Evolutionary conservation across 2,113 vertebrate genomes (phyloP).

Genomic region (Fregata magnificens): DNA sequence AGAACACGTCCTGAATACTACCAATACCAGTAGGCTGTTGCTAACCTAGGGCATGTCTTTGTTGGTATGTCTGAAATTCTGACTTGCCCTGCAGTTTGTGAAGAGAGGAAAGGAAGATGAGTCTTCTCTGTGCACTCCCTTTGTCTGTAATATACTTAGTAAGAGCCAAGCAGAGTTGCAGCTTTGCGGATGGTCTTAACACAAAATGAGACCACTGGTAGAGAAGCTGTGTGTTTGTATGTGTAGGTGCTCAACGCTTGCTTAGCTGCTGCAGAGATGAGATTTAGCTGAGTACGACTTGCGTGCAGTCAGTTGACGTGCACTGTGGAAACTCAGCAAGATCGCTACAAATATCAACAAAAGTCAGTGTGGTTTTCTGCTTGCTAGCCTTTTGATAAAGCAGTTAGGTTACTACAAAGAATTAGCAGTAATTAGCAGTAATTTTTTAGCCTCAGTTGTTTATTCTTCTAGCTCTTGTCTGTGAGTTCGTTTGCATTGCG

Average conservation of each 20-base stretch:
- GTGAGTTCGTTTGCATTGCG: fast-evolving
- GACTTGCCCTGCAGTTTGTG: not conserved
- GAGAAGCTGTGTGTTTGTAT: not conserved
- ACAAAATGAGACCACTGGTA: not conserved
- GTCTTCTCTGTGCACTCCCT: not conserved
- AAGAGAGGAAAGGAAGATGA: not conserved
- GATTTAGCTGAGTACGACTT: not conserved
- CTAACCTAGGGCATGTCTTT: not conserved
- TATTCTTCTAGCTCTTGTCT: not conserved
- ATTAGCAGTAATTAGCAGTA: not conserved
- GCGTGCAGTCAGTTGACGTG: not conserved
- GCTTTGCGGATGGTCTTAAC: fast-evolving
- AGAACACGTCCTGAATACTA: fast-evolving
- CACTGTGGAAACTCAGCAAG: not conserved
- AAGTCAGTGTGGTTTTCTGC: not conserved
- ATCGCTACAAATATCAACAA: not conserved
- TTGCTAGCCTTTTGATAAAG: not conserved
- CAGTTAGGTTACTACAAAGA: not conserved
- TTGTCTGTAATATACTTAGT: not conserved
- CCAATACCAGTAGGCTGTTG: not conserved
- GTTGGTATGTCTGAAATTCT: not conserved
- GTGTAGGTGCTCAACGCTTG: not conserved
- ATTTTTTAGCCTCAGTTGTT: not conserved
- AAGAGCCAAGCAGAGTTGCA: not conserved
- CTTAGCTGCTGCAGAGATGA: not conserved